A percentile compares a stretch with the other conserved stretches of the same genome.
phyloP scores from a whole-genome alignment of 2,797 vertebrate genomes.

The Falco columbarius region DNA sequence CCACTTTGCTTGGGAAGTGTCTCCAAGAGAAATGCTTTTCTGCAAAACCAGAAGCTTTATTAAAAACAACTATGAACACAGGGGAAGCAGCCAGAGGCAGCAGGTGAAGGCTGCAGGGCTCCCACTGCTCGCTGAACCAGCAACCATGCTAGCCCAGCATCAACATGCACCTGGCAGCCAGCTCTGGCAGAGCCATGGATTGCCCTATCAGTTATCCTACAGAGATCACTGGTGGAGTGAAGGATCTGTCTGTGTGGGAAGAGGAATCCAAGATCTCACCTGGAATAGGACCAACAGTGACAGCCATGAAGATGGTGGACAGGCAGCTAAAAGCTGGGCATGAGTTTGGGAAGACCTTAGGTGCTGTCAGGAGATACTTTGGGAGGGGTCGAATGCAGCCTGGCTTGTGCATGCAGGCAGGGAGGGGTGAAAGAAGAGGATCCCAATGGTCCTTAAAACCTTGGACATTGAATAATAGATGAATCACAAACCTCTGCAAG shows the following conservation, averaged over 20 bases:
- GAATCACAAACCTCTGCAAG: constrained; percentile 19
- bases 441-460: not conserved
- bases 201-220: not conserved
- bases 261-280: not conserved
- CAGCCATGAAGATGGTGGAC: not conserved
- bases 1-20: constrained; percentile 12
- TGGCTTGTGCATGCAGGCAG: not conserved
- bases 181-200: not conserved
- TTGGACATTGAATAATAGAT: constrained; percentile 25
- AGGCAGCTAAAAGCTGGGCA: not conserved
- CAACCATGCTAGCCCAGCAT: not conserved
- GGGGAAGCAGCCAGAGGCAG: not conserved
- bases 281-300: not conserved
- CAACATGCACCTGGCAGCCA: rapidly evolving
- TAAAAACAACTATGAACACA: constrained; percentile 12
- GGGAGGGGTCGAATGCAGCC: not conserved
- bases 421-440: not conserved
- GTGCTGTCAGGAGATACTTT: not conserved
- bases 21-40: constrained; percentile 37
- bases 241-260: not conserved
- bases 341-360: not conserved
- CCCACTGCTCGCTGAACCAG: not conserved
- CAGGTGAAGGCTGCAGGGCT: not conserved
- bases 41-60: constrained; percentile 38
- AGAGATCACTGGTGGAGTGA: not conserved